These are phyloP conservation scores for Phylloscopus trochilus DNA, from an alignment of 2,113 vertebrate species.

Conservation along the genomic window DNA sequence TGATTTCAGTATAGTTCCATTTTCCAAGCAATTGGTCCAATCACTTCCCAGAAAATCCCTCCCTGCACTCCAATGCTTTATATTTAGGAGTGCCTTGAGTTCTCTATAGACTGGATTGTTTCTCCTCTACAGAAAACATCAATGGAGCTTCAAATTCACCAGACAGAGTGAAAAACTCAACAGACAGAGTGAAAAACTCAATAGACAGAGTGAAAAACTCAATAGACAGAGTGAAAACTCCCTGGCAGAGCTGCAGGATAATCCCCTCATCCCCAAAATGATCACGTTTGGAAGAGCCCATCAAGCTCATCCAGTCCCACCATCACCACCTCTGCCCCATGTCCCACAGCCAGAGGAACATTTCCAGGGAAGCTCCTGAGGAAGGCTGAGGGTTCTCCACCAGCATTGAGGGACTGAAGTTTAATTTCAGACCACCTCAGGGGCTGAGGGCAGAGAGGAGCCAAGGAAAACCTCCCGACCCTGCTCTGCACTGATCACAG, in stretches of 20 bases:
- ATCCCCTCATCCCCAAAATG: neutral
- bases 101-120: neutral
- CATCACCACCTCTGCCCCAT: accelerated
- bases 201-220: neutral
- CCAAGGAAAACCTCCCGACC: neutral
- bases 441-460: neutral
- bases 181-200: neutral
- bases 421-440: neutral
- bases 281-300: neutral
- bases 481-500: neutral
- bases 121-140: neutral
- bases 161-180: neutral
- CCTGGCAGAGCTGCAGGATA: neutral
- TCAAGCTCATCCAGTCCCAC: neutral
- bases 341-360: neutral
- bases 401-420: neutral
- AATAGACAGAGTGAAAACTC: neutral
- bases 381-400: neutral
- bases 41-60: neutral
- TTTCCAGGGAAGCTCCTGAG: neutral
- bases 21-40: neutral
- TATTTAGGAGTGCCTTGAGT: neutral
- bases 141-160: neutral
- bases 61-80: neutral
- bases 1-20: accelerated